Evolutionary conservation across 2,113 vertebrate genomes (phyloP).

Genomic region (Dipodomys ordii): DNA sequence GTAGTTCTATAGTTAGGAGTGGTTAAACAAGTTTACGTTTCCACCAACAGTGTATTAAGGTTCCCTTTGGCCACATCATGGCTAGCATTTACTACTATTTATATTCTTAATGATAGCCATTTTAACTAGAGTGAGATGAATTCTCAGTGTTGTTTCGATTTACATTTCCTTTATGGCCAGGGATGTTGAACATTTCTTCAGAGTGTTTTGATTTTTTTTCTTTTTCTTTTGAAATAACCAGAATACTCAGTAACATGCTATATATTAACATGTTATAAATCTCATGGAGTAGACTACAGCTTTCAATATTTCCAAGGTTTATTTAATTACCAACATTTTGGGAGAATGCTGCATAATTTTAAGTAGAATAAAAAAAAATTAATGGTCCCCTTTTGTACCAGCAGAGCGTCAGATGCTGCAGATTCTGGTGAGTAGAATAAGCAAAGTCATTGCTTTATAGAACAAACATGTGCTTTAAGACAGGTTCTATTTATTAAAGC

Average conservation of each 20-base stretch:
- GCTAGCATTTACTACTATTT: too few species aligned
- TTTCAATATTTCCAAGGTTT: not conserved
- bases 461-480: constrained; percentile 19
- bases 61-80: too few species aligned
- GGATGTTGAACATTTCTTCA: too few species aligned
- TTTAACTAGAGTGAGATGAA: too few species aligned
- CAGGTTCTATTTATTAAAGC: constrained; percentile 11
- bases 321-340: not conserved
- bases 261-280: not conserved
- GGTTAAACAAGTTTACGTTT: too few species aligned
- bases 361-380: not conserved
- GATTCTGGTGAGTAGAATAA: not conserved
- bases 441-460: not conserved
- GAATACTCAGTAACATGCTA: not conserved
- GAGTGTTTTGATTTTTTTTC: not conserved
- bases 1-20: too few species aligned
- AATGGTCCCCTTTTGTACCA: not conserved
- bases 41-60: too few species aligned
- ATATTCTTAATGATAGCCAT: too few species aligned
- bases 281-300: not conserved
- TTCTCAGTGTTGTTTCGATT: too few species aligned
- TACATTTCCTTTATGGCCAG: too few species aligned
- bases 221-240: not conserved
- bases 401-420: not conserved
- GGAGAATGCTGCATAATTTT: not conserved